Evolutionary conservation across 1,140 invertebrate genomes (phyloP).

Genomic region (Sinonovacula constricta): DNA sequence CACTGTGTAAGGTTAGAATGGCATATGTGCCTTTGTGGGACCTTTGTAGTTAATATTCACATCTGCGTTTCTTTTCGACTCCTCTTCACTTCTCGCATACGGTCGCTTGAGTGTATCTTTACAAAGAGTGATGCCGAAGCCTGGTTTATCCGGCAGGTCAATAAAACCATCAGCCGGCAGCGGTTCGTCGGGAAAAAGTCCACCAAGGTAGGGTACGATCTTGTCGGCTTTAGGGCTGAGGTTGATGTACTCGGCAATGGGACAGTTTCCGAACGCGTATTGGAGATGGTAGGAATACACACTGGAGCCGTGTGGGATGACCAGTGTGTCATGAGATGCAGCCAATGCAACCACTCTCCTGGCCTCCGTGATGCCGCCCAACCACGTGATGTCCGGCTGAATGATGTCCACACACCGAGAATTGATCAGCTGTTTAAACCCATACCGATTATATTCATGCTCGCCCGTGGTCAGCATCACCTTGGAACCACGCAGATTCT

Average conservation of each 20-base stretch:
- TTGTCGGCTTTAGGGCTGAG: constrained; percentile 69
- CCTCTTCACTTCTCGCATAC: constrained; percentile 61
- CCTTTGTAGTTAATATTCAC: constrained; percentile 62
- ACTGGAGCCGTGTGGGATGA: constrained; percentile 75
- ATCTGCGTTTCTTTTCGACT: constrained; percentile 64
- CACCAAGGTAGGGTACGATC: constrained; percentile 73
- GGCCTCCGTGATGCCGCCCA: constrained; percentile 74
- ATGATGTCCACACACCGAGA: constrained; percentile 73
- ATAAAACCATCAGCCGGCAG: constrained; percentile 71
- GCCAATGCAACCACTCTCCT: constrained; percentile 72
- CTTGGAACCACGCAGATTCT: constrained; percentile 62
- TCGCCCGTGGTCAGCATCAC: constrained; percentile 73
- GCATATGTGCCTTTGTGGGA: constrained; percentile 62
- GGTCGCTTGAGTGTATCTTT: constrained; percentile 66
- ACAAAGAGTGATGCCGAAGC: constrained; percentile 73
- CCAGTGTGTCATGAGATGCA: constrained; percentile 66
- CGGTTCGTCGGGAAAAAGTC: constrained; percentile 73
- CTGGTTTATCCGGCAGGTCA: constrained; percentile 70
- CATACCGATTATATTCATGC: constrained; percentile 74
- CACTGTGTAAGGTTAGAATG: no score
- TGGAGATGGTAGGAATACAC: constrained; percentile 76
- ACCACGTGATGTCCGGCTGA: constrained; percentile 75
- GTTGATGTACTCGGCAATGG: constrained; percentile 73
- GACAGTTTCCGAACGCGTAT: constrained; percentile 74
- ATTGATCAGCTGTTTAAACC: constrained; percentile 68